Base-by-base conservation (phyloP, 2,888 invertebrate species). In the Plebejus anna region DNA sequence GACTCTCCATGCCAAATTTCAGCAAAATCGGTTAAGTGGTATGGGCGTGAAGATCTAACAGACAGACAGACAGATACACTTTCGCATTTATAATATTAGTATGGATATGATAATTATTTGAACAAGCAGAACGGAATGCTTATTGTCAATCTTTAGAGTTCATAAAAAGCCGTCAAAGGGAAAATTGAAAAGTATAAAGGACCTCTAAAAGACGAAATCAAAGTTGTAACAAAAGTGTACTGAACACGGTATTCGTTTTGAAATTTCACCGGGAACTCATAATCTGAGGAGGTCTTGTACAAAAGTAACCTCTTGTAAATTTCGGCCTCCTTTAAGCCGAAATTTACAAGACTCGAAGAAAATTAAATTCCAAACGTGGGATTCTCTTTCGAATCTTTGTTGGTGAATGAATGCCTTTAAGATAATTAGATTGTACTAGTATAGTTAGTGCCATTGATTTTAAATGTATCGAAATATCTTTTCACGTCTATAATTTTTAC, bases 321-420 rank as follows among this genome's bases (percentile, higher is more conserved):
- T 32, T 32, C 32, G 32, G 66, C 32, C 66, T 36, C 66, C 66
- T 66, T 66, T 36, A 66, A 66, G 66, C 13, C 66, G 32, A 32
- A 13, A 66, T 32, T 66, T 32, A 66, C 66, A 66, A 66, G 32
- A 66, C 66, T 66, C 5, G 66, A 66, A 66, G 66, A 66, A 66
- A 66, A 66, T 36, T 66, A 36, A 66, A 66, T 66, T 66, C 66
- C 66, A 16, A 66, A 66, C 28, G 66, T 66, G 36, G 32, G 32
- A 36, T 36, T 66, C 28, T 66, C 32, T 32, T 36, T 5, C 32
- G 13, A 66, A 36, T 36, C 66, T 36, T 66, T 66, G 32, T 66
- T 66, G 66, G 66, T 13, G 5, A 36, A 61, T 11, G 61, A 61
- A 66, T 66, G 16, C 32, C 66, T 66, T 66, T 66, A 32, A 32